Evolutionary conservation across 2,888 invertebrate genomes (phyloP), one percentile per base, ranked within the genome.

Genomic region (Eristalis intricaria): DNA sequence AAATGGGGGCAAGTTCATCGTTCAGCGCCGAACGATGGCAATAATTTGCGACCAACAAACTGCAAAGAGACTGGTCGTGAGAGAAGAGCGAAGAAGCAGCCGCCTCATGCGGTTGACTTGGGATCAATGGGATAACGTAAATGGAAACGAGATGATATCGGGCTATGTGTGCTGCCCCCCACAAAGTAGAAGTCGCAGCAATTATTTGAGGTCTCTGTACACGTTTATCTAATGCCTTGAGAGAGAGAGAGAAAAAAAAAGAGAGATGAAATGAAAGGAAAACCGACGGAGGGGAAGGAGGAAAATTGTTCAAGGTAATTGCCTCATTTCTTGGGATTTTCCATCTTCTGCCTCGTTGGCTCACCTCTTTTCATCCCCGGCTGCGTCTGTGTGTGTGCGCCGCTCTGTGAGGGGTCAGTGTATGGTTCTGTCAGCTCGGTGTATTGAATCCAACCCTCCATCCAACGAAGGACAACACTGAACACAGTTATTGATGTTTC

Each of bases 1-100:
- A 81, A 85, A 65, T 74, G 56, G 81, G 81, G 85, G 77, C 85
- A 86, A 82, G 85, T 86, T 86, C 85, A 82, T 77, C 85, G 77
- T 82, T 84, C 84, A 74, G 69, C 78, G 65, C 69, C 5, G 13
- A 38, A 80, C 71, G 61, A 71, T 43, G 71, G 76, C 81, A 76
- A 81, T 76, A 43, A 70, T 63, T 68, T 60, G 40, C 26, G 43
- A 56, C 70, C 64, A 29, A 73, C 81, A 68, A n/a, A 32, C 35
- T 61, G 65, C 19, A 63, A 8, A 32, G 32, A 29, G 5, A 7
- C 10, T 32, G 32, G 32, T 32, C 32, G 32, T 32, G 64, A 64
- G 26, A 74, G 29, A 78, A 70, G 38, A 76, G 76, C 70, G 29
- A 60, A 32, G 32, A 32, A 32, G 32, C 32, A 8, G 1, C 4